Conservation (phyloP, 1,140 invertebrate genomes). For the Cyrtorhinus lividipennis region DNA sequence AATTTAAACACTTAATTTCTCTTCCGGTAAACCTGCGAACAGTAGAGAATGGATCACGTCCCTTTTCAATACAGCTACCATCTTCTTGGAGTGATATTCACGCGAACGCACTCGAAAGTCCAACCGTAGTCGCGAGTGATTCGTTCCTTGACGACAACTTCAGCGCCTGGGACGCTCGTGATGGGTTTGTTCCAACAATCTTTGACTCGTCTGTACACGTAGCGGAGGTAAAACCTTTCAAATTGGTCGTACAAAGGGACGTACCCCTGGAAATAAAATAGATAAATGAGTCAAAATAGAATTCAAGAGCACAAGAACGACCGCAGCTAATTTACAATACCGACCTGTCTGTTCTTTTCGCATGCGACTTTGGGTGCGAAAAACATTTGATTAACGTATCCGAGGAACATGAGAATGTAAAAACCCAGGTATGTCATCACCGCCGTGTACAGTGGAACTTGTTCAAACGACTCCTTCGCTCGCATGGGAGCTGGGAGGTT, state of each 20-base stretch:
- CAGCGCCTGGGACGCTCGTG: slow-evolving; percentile 74
- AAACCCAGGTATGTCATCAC: slow-evolving; percentile 78
- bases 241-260: slow-evolving; percentile 80
- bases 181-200: slow-evolving; percentile 94
- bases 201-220: slow-evolving; percentile 78
- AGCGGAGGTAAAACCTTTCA: slow-evolving; percentile 86
- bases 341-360: slow-evolving; percentile 61
- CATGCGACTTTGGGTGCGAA: slow-evolving; percentile 61
- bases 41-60: neutral
- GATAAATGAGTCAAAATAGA: too few relatives aligned
- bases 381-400: slow-evolving; percentile 67
- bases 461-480: slow-evolving; percentile 77
- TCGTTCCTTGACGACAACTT: slow-evolving; percentile 73
- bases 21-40: slow-evolving; percentile 55
- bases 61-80: neutral
- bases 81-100: neutral
- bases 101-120: slow-evolving; percentile 61
- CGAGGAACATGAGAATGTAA: slow-evolving; percentile 72
- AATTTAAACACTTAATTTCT: slow-evolving; percentile 68
- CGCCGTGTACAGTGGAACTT: slow-evolving; percentile 62
- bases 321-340: too few relatives aligned
- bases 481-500: too few relatives aligned
- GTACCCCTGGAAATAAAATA: slow-evolving; percentile 54
- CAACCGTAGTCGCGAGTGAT: slow-evolving; percentile 73
- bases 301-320: too few relatives aligned